Evolutionary conservation across 2,797 vertebrate genomes (phyloP).

Genomic region (Spinibarbus caldwelli): DNA sequence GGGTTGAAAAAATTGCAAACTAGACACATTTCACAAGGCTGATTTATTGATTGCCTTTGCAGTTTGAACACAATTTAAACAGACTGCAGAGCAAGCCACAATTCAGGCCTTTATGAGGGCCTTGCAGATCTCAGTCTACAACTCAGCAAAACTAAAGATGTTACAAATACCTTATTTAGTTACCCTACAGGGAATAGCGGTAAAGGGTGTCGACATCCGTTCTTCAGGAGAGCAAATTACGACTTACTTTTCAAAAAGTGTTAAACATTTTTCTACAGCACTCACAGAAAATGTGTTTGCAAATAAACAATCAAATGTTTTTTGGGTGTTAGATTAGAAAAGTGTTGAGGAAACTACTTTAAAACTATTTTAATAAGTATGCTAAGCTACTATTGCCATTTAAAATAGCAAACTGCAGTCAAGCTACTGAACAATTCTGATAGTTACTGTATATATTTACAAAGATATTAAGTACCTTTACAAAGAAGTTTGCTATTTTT

Average conservation of each 20-base stretch:
- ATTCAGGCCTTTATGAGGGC: constrained; percentile 40
- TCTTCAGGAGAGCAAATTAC: constrained; percentile 36
- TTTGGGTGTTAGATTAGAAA: neutral
- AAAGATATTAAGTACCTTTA: neutral
- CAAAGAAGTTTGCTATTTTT: neutral
- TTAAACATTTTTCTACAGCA: constrained; percentile 1
- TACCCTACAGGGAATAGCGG: constrained; percentile 43
- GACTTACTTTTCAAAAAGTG: constrained; percentile 18
- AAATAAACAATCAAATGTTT: neutral
- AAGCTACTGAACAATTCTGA: neutral
- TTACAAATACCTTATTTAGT: constrained; percentile 59
- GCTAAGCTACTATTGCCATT: neutral
- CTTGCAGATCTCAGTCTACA: constrained; percentile 40
- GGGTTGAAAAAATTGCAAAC: constrained; percentile 50
- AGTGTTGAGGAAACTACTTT: neutral
- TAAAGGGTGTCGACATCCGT: constrained; percentile 37
- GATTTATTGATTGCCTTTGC: constrained; percentile 60
- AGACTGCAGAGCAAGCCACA: constrained; percentile 46
- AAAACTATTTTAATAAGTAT: neutral
- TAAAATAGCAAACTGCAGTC: neutral
- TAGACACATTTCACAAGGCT: constrained; percentile 45
- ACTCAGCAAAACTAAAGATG: constrained; percentile 56
- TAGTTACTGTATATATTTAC: neutral
- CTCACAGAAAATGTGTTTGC: neutral
- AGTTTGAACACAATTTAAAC: constrained; percentile 51